Percentiles rank a stretch among this genome's conserved stretches.
phyloP scores from a whole-genome alignment of 2,888 invertebrate species.

The Ochropleura plecta region DNA sequence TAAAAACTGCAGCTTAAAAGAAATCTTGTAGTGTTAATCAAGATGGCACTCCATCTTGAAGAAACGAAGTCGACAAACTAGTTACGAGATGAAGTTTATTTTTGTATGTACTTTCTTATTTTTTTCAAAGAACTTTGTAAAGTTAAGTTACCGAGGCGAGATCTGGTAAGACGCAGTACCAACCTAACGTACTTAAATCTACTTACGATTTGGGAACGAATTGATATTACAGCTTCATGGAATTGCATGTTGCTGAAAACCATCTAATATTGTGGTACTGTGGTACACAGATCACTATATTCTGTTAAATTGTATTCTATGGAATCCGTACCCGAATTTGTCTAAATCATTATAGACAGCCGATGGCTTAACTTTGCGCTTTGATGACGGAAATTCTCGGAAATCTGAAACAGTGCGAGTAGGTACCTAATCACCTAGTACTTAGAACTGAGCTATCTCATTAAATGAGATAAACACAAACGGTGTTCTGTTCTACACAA shows the following conservation, averaged over 20 bases:
- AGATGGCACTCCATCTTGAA: constrained; percentile 14
- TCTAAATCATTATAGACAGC: not conserved
- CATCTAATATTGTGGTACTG: not conserved
- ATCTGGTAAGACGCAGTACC: not conserved
- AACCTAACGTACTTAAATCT: not conserved
- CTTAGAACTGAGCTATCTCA: not conserved
- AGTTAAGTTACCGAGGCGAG: not conserved
- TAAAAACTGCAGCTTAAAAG: constrained; percentile 2
- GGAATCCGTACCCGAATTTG: not conserved
- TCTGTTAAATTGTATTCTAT: not conserved
- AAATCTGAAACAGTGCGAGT: not conserved
- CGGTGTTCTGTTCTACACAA: not conserved
- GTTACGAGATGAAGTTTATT: constrained; percentile 7
- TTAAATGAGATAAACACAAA: constrained; percentile 3
- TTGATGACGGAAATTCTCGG: not conserved
- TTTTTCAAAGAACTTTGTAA: not conserved
- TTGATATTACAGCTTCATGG: not conserved
- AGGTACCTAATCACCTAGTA: not conserved
- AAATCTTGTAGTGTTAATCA: constrained; percentile 9
- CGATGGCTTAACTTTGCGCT: not conserved
- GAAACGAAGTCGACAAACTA: constrained; percentile 7
- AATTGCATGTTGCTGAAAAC: not conserved
- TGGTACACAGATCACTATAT: too few species aligned
- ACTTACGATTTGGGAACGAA: not conserved
- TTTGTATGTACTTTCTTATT: not conserved